Percentiles rank a stretch among this genome's conserved stretches.
Evolutionary conservation across 2,113 vertebrate species (phyloP).

Genomic region (Nansenia antarctica): DNA sequence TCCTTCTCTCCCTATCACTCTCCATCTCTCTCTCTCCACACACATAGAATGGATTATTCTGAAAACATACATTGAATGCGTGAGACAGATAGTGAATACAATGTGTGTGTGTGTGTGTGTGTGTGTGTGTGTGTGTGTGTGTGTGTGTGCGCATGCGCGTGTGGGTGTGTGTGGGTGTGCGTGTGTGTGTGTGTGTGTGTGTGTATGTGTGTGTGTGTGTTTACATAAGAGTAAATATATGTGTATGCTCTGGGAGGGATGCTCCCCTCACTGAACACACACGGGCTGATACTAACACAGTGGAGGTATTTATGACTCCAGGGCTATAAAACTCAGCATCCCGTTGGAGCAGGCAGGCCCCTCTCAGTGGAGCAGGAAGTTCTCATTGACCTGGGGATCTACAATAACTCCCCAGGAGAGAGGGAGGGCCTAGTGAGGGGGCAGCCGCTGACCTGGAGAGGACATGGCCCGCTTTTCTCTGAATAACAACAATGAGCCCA

Average conservation of each 20-base stretch:
- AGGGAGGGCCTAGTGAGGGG: neutral
- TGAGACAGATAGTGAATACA: too few species aligned
- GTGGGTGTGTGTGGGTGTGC: too few species aligned
- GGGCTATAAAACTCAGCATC: neutral
- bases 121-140: too few species aligned
- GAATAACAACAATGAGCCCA: neutral
- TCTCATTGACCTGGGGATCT: conserved; percentile 2
- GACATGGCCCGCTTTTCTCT: neutral
- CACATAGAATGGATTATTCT: too few species aligned
- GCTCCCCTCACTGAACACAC: neutral
- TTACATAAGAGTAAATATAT: too few species aligned
- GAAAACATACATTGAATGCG: too few species aligned
- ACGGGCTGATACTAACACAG: neutral
- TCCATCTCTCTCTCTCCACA: neutral
- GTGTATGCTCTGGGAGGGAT: too few species aligned
- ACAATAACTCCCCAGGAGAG: neutral
- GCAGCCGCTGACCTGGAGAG: neutral
- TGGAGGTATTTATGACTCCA: neutral
- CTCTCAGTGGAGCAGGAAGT: conserved; percentile 6
- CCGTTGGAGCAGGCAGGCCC: neutral
- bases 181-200: too few species aligned
- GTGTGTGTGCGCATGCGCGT: too few species aligned
- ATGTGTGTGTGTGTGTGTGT: too few species aligned
- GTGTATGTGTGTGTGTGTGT: too few species aligned
- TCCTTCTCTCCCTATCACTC: neutral